A percentile compares a stretch with the other conserved stretches of the same genome.
phyloP scores from a whole-genome alignment of 2,797 vertebrate genomes.

The Hippopotamyrus pictus region DNA sequence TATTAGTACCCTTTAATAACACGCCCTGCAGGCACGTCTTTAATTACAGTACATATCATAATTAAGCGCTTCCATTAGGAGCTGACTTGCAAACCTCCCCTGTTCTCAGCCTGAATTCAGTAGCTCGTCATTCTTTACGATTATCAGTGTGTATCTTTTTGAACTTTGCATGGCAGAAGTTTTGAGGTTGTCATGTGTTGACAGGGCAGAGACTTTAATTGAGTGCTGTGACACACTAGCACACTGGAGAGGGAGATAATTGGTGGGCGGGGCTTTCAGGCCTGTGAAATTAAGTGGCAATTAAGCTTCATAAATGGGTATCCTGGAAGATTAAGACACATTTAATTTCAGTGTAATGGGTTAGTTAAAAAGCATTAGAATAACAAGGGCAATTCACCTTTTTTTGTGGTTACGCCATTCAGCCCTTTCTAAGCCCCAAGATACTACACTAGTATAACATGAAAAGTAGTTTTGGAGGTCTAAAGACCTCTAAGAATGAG shows the following conservation, averaged over 20 bases:
- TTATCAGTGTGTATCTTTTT: neutral
- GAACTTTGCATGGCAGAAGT: neutral
- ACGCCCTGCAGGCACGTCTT: constrained; percentile 14
- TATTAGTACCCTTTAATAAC: constrained; percentile 13
- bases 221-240: neutral
- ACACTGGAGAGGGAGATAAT: neutral
- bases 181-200: neutral
- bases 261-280: neutral
- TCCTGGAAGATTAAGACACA: neutral
- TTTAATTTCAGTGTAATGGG: neutral
- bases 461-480: neutral
- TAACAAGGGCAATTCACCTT: neutral
- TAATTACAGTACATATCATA: constrained; percentile 17
- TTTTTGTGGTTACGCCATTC: neutral
- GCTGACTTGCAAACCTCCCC: neutral
- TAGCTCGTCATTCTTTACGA: neutral
- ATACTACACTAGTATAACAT: neutral
- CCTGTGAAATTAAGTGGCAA: neutral
- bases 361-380: neutral
- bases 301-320: neutral
- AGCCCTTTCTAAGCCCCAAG: neutral
- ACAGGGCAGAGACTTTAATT: neutral
- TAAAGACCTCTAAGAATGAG: neutral
- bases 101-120: neutral
- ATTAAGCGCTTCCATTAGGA: constrained; percentile 18